A percentile compares a stretch with the other conserved stretches of the same genome.
Conservation (phyloP, 2,113 vertebrate species). For the Noctilio leporinus region DNA sequence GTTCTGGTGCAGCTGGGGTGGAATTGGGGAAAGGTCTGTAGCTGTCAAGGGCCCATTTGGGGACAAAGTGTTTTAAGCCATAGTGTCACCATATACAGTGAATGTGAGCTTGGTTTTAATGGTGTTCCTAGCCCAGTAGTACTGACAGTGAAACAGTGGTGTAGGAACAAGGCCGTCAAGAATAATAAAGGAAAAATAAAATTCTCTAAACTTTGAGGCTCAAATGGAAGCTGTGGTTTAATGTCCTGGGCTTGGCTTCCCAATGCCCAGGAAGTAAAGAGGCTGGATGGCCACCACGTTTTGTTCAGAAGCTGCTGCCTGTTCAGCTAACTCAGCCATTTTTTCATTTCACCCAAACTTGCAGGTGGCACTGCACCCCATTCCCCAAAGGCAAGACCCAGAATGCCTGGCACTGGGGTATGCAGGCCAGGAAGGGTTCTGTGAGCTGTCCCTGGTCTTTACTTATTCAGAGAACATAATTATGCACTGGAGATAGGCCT, state of each 20-base stretch:
- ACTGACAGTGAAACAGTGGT: neutral
- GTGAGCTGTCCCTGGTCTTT: neutral
- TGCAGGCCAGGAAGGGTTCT: neutral
- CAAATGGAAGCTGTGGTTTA: neutral
- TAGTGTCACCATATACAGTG: neutral
- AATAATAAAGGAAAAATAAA: neutral
- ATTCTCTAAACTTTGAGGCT: neutral
- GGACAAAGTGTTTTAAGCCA: neutral
- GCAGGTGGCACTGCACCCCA: neutral
- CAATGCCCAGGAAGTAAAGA: neutral
- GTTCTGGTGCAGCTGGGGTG: neutral
- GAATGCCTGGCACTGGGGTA: neutral
- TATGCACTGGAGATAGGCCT: accelerated
- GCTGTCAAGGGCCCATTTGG: neutral
- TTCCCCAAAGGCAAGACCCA: neutral
- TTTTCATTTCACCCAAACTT: neutral
- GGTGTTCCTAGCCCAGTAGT: neutral
- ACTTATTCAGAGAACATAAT: accelerated
- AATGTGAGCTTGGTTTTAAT: neutral
- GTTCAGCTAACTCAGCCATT: neutral
- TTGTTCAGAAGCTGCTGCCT: neutral
- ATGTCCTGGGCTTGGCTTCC: neutral
- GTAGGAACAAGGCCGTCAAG: neutral
- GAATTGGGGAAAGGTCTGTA: neutral
- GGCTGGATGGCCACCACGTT: accelerated